These are phyloP conservation scores for Lophius piscatorius DNA, from an alignment of 2,113 vertebrate species.

Conservation along the genomic window DNA sequence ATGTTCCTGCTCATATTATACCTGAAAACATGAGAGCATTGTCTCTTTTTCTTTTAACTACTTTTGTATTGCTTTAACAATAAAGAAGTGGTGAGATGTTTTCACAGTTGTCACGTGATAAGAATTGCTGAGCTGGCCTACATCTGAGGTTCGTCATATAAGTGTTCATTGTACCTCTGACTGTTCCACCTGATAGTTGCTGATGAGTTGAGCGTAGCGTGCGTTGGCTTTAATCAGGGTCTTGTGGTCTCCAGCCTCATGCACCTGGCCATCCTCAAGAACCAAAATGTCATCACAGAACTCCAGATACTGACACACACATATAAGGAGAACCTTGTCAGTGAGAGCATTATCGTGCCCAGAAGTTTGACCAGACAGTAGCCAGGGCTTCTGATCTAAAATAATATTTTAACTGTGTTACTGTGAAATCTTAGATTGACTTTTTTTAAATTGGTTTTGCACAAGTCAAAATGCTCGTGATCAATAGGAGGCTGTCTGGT, in stretches of 20 bases:
- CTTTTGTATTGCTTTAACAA: not conserved
- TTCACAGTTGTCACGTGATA: not conserved
- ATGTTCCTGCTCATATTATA: not conserved
- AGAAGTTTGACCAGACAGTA: not conserved
- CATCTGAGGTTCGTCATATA: not conserved
- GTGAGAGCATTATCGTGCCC: not conserved
- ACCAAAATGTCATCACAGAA: slow-evolving; percentile 86
- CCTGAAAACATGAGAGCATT: not conserved
- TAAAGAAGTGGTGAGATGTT: not conserved
- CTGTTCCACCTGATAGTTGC: slow-evolving; percentile 76
- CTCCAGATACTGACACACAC: slow-evolving; percentile 81
- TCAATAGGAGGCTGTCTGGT: not conserved
- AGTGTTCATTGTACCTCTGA: slow-evolving; percentile 66
- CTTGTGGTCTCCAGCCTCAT: slow-evolving; percentile 81
- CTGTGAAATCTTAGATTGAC: too few relatives aligned
- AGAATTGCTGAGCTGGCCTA: not conserved
- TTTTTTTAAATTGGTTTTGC: too few relatives aligned
- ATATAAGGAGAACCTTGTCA: not conserved
- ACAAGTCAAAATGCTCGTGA: too few relatives aligned
- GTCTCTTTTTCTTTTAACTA: not conserved
- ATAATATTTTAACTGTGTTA: too few relatives aligned
- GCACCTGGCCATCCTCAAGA: slow-evolving; percentile 82
- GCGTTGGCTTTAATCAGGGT: slow-evolving; percentile 73
- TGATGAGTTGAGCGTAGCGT: slow-evolving; percentile 82
- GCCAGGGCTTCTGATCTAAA: too few relatives aligned